Evolutionary conservation across 2,113 vertebrate species (phyloP), one percentile per base, ranked within the genome.

Genomic region (Perognathus longimembris): DNA sequence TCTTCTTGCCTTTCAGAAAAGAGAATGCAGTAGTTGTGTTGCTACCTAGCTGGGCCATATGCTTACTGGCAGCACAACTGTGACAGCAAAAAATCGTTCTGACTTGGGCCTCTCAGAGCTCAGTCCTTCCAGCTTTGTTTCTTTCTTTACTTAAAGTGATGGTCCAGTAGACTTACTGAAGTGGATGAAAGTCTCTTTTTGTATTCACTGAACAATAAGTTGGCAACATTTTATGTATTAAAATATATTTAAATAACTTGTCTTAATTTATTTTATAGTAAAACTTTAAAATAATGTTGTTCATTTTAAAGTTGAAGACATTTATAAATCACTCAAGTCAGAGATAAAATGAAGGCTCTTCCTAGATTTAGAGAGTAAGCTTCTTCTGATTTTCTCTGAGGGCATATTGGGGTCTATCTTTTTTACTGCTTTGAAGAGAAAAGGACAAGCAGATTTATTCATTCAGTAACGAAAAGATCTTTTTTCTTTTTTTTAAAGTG

Each of bases 191-290:
- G 45, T 77, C 10, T 5, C 84, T 66, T 85, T 92, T 75, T 78
- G 36, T 94, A 73, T 82, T 97, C 20, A 75, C 38, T 76, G 42
- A 66, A 32, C 87, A 77, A 76, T 67, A 50, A 61, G 8, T 85
- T 69, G 17, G 45, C 28, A 82, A 22, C 57, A n/a, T 26, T 66
- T 59, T 61, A 82, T 12, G n/a, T n/a, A 61, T 75, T 78, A 22
- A 87, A 40, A 75, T 54, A 34, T 9, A n/a, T 20, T 74, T 21
- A 81, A 64, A 79, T 80, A 79, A 79, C 14, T 66, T 70, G 18
- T 90, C 85, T 89, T 20, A 26, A 3, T 67, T 66, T 67, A 66
- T 42, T 95, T 82, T 89, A 67, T 74, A 84, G 18, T 9, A 95
- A 70, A 82, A 69, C 34, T 94, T 83, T 75, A 81, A 93, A 92